A percentile compares a stretch with the other conserved stretches of the same genome.
Conservation (phyloP, 2,888 invertebrate genomes). For the Lacanobia wlatinum region DNA sequence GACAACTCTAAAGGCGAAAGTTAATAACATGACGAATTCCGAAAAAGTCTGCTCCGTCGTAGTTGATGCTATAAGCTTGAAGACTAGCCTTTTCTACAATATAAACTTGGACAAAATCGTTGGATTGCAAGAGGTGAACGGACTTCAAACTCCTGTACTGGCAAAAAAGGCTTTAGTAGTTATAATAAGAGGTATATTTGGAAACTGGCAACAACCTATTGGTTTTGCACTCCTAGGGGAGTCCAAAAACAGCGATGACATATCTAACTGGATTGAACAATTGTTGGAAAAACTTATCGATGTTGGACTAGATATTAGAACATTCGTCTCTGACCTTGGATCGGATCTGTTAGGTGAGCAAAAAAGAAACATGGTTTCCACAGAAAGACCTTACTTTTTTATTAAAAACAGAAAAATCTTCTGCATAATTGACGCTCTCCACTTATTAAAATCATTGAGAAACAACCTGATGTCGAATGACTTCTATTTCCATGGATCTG, state of each 20-base stretch:
- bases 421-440: conserved; percentile 68
- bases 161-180: conserved; percentile 65
- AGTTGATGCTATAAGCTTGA: conserved; percentile 60
- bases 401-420: conserved; percentile 67
- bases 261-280: conserved; percentile 65
- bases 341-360: conserved; percentile 57
- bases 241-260: conserved; percentile 47
- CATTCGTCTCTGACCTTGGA: conserved; percentile 62
- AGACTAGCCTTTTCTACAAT: conserved; percentile 64
- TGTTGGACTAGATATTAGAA: conserved; percentile 64
- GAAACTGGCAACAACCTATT: conserved; percentile 64
- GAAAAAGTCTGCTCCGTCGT: conserved; percentile 64
- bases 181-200: conserved; percentile 65
- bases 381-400: conserved; percentile 64
- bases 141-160: conserved; percentile 56
- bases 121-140: conserved; percentile 68
- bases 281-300: conserved; percentile 61
- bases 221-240: conserved; percentile 64
- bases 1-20: conserved; percentile 57
- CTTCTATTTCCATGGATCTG: conserved; percentile 63
- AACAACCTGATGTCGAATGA: conserved; percentile 67
- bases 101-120: conserved; percentile 63
- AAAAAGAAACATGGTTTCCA: conserved; percentile 56
- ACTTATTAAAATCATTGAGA: conserved; percentile 67
- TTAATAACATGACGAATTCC: conserved; percentile 55